A percentile compares a stretch with the other conserved stretches of the same genome.
phyloP scores from a whole-genome alignment of 1,140 invertebrate species.

The Polypedilum pembai region DNA sequence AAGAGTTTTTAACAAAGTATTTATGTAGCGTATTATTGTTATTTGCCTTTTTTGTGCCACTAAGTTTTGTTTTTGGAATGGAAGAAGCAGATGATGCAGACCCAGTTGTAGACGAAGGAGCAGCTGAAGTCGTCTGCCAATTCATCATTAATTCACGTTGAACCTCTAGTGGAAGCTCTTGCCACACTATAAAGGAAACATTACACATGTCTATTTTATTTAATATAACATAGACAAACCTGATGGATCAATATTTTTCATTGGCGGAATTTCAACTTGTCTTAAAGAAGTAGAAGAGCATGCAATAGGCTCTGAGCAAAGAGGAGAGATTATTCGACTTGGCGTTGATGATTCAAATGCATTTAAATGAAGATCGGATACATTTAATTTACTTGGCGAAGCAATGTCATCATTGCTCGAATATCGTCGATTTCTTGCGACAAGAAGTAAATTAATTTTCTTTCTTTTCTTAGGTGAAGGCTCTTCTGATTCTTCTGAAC shows the following conservation, averaged over 20 bases:
- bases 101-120: not conserved
- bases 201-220: not conserved
- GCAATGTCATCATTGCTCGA: conserved; percentile 45
- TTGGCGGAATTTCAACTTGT: conserved; percentile 43
- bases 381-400: conserved; percentile 53
- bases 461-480: conserved; percentile 61
- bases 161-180: conserved; percentile 51
- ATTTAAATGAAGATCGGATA: conserved; percentile 53
- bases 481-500: conserved; percentile 53
- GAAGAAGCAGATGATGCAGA: conserved; percentile 34
- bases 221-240: not conserved
- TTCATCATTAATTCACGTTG: conserved; percentile 54
- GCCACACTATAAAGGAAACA: conserved; percentile 45
- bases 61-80: conserved; percentile 44
- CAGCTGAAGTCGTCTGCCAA: conserved; percentile 48
- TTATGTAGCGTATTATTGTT: conserved; percentile 50
- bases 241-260: conserved; percentile 52
- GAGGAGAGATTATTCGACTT: not conserved
- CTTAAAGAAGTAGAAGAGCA: conserved; percentile 38
- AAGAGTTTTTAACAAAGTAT: conserved; percentile 53
- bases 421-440: conserved; percentile 45
- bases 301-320: not conserved
- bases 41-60: conserved; percentile 44
- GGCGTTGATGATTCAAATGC: not conserved
- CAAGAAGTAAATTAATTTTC: conserved; percentile 46